phyloP scores from a whole-genome alignment of 2,113 vertebrate genomes.

The Thamnaconus septentrionalis region DNA sequence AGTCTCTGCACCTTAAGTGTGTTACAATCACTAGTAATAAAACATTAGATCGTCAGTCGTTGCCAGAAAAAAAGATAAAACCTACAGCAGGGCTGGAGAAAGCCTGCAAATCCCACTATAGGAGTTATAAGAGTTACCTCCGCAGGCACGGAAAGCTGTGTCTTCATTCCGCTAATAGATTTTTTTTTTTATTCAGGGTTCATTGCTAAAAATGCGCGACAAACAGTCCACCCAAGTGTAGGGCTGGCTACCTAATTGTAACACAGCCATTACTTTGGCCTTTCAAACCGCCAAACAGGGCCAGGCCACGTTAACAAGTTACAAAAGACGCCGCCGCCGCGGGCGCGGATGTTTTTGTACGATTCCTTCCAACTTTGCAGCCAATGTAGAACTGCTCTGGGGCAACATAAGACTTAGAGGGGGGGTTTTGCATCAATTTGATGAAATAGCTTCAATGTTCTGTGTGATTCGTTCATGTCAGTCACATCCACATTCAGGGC shows the following conservation, averaged over 20 bases:
- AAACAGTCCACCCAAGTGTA: slow-evolving; percentile 9
- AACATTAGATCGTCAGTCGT: slow-evolving; percentile 26
- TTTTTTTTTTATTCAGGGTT: too few species aligned
- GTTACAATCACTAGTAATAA: slow-evolving; percentile 59
- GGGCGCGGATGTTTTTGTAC: too few species aligned
- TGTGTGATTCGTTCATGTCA: slow-evolving; percentile 19
- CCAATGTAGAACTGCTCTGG: too few species aligned
- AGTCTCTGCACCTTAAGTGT: slow-evolving; percentile 50
- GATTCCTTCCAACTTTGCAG: too few species aligned
- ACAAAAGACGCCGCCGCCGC: too few species aligned
- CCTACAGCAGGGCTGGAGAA: slow-evolving; percentile 31
- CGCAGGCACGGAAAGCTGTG: too few species aligned
- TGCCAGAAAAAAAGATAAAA: slow-evolving; percentile 11
- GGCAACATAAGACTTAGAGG: too few species aligned
- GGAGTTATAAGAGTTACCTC: too few species aligned
- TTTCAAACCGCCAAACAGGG: background rate
- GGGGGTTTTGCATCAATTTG: slow-evolving; percentile 52
- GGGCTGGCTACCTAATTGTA: slow-evolving; percentile 30
- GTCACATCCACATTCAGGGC: slow-evolving; percentile 24
- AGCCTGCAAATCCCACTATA: slow-evolving; percentile 16
- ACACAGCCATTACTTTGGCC: background rate
- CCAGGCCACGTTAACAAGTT: too few species aligned
- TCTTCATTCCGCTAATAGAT: too few species aligned
- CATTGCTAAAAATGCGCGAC: background rate
- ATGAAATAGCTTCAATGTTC: slow-evolving; percentile 36